phyloP scores from a whole-genome alignment of 2,113 vertebrate species.

The Nymphicus hollandicus region DNA sequence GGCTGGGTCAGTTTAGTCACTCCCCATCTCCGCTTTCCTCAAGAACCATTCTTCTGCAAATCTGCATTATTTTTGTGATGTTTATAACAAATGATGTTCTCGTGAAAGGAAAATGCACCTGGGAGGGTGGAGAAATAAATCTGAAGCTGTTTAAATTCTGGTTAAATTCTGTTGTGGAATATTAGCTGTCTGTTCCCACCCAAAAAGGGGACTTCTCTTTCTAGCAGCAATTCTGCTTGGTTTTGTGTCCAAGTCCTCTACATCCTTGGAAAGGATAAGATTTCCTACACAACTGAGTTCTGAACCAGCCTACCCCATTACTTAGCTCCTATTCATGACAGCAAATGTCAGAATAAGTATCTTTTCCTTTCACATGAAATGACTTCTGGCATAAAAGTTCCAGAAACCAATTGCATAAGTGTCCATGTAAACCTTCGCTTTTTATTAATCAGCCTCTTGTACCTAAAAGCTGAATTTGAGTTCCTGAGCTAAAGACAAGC shows the following conservation, averaged over 20 bases:
- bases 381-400: not conserved
- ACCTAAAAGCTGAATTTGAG: not conserved
- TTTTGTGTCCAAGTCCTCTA: not conserved
- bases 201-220: not conserved
- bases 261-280: not conserved
- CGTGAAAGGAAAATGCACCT: not conserved
- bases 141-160: not conserved
- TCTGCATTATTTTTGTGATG: not conserved
- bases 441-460: not conserved
- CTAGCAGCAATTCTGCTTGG: not conserved
- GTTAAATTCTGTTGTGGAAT: not conserved
- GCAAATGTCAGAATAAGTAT: slow-evolving; percentile 9
- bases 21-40: not conserved
- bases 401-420: slow-evolving; percentile 12
- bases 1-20: not conserved
- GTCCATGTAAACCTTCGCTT: not conserved
- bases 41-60: not conserved
- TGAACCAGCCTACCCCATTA: not conserved
- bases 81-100: not conserved
- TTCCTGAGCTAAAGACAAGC: not conserved
- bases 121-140: not conserved
- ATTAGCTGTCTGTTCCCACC: not conserved
- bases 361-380: not conserved
- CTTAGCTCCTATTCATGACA: not conserved
- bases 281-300: not conserved